phyloP scores from a whole-genome alignment of 2,797 vertebrate species.

The Fundulus diaphanus region DNA sequence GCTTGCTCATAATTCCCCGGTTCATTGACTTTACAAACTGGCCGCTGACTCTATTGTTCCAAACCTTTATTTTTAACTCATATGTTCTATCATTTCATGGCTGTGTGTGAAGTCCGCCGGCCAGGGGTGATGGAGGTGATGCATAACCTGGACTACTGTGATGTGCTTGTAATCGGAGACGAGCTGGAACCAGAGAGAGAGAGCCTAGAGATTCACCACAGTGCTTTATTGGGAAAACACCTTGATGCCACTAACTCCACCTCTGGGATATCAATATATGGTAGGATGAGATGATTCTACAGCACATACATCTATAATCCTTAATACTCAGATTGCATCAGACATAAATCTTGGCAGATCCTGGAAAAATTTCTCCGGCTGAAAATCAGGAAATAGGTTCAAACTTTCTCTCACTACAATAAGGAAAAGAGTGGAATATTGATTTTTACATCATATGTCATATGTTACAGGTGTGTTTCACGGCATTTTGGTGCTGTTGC shows the following conservation, averaged over 20 bases:
- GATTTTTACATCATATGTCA: too few relatives aligned
- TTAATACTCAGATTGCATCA: neutral
- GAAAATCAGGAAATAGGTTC: neutral
- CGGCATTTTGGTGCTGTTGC: neutral
- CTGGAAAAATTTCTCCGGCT: constrained; percentile 3
- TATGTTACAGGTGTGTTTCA: neutral
- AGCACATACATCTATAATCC: neutral
- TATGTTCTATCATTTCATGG: neutral
- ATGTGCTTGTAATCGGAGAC: constrained; percentile 91
- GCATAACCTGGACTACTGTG: constrained; percentile 97
- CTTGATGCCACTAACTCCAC: constrained; percentile 96
- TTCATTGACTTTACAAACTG: neutral
- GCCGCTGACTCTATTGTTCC: neutral
- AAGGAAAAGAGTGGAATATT: neutral
- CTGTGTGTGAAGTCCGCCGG: constrained; percentile 75
- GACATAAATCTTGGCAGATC: neutral
- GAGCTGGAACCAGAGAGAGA: constrained; percentile 89
- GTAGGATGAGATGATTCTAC: constrained; percentile 66
- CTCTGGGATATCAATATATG: constrained; percentile 95
- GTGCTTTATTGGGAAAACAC: constrained; percentile 88
- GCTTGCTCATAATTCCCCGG: neutral
- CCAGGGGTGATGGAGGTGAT: constrained; percentile 87
- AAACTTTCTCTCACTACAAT: neutral
- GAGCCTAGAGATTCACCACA: constrained; percentile 89
- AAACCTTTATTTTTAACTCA: neutral